Evolutionary conservation across 2,113 vertebrate species (phyloP), one percentile per base, ranked within the genome.

Genomic region (Phalacrocorax aristotelis): DNA sequence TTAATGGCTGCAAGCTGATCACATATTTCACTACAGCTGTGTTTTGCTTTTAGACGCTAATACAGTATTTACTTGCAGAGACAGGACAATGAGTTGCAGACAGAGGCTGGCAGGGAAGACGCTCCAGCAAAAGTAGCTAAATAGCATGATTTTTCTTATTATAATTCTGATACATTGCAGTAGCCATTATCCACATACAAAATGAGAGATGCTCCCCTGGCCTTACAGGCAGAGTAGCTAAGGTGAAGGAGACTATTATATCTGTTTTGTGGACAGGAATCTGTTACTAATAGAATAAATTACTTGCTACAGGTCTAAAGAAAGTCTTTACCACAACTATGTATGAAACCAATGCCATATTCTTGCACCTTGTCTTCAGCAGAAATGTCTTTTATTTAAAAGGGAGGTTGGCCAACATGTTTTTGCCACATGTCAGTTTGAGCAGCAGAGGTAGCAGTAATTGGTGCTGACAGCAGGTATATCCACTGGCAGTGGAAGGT

Each of bases 1-100:
- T 84, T 94, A 96, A 83, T 94, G 90, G 77, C 72, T 92, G 52
- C 68, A 57, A 93, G 89, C 57, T 87, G 83, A 82, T 85, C 1
- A 1, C 72, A 30, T 64, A 30, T 82, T 76, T 84, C 57, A 26
- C 57, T 72, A 69, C 83, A 92, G 83, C 83, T 95, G 57, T 92
- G 83, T 95, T 95, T 68, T 89, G 83, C 71, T 95, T 91, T 87
- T 61, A 89, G 52, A 46, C 0, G 7, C 70, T 89, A 66, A 83
- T 70, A 70, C 19, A 36, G 61, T 80, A 79, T 89, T 95, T 89
- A 80, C 57, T 94, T 72, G 77, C 66, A 70, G 58, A 74, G 82
- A 77, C 30, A 74, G 78, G 46, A 89, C 93, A 94, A 77, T 54
- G 84, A 42, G 87, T 21, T 76, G 49, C 36, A 52, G 77, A 32